Conservation (phyloP, 30 jellyfish, hydroid and myxozoan genomes). For the Chrysaora quinquecirrha region DNA sequence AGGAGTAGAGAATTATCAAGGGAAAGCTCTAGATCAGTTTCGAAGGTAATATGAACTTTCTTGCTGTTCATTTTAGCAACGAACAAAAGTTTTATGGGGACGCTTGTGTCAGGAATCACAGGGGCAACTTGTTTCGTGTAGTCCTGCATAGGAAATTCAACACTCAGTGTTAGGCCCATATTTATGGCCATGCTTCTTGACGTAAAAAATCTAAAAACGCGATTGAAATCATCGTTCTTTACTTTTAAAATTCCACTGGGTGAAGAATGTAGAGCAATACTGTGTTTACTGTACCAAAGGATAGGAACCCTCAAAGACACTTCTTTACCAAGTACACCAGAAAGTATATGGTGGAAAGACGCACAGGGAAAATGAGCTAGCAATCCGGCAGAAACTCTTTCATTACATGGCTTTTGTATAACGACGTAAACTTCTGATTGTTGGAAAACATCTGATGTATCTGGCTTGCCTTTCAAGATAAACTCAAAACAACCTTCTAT, state of each 20-base stretch:
- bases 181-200: slow-evolving; percentile 73
- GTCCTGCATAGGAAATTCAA: slow-evolving; percentile 72
- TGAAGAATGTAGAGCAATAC: slow-evolving; percentile 68
- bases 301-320: slow-evolving; percentile 62
- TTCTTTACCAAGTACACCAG: slow-evolving; percentile 66
- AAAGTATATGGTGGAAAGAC: slow-evolving; percentile 48
- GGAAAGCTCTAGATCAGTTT: slow-evolving; percentile 31
- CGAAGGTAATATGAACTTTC: slow-evolving; percentile 10
- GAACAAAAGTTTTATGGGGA: slow-evolving; percentile 39
- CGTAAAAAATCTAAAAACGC: slow-evolving; percentile 64
- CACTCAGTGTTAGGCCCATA: slow-evolving; percentile 66
- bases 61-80: slow-evolving; percentile 14
- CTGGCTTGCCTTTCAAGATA: slow-evolving; percentile 74
- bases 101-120: slow-evolving; percentile 6
- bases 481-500: slow-evolving; percentile 81
- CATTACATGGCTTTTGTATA: slow-evolving; percentile 72
- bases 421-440: slow-evolving; percentile 61
- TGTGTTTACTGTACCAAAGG: slow-evolving; percentile 54
- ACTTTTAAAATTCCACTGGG: slow-evolving; percentile 67
- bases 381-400: slow-evolving; percentile 67
- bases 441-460: slow-evolving; percentile 79
- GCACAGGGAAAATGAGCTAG: slow-evolving; percentile 66
- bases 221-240: slow-evolving; percentile 66
- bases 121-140: slow-evolving; percentile 22
- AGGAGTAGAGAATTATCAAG: slow-evolving; percentile 14